Evolutionary conservation across 2,113 vertebrate genomes (phyloP), one percentile per base, ranked within the genome.

Genomic region (Pao palembangensis): DNA sequence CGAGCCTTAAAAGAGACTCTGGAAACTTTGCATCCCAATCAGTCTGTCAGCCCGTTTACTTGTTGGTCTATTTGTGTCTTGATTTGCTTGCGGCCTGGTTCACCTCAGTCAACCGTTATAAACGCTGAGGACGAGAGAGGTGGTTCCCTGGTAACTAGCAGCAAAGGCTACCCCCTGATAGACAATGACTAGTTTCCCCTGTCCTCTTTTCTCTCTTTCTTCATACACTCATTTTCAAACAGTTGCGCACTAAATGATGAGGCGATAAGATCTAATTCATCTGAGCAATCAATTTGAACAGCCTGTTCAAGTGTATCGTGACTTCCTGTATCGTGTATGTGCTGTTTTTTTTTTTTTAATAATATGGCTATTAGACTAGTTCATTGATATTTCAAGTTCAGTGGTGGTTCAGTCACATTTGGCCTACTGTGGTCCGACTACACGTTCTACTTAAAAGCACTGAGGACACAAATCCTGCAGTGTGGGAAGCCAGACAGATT

Each of bases 381-480:
- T 76, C 52, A 83, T 85, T 49, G 31, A 80, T 75, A 56, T 78
- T 84, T 75, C 28, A 79, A 42, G 23, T 51, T 41, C 49, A 67
- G 18, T 8, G 18, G 21, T 25, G 49, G n/a, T 41, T 71, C 21
- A 61, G 69, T 75, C 28, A 51, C 28, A 58, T 67, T 56, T 20
- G 50, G 51, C 65, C 14, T 38, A 34, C 6, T 13, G 67, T 43
- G 28, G 16, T 17, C 28, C 28, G 38, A 20, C 13, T 3, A 23
- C 49, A 11, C 12, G 31, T 21, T 61, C 12, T n/a, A n/a, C 47
- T 51, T 51, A 20, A 56, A 71, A 64, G 55, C 19, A n/a, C 20
- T n/a, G 1, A 72, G 34, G 43, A 16, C 55, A 47, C 54, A 59
- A 38, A 17, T 63, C 55, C 38, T 44, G 43, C 46, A 61, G 1